Evolutionary conservation across 1,140 invertebrate species (phyloP), one percentile per base, ranked within the genome.

Genomic region (Homarus americanus): DNA sequence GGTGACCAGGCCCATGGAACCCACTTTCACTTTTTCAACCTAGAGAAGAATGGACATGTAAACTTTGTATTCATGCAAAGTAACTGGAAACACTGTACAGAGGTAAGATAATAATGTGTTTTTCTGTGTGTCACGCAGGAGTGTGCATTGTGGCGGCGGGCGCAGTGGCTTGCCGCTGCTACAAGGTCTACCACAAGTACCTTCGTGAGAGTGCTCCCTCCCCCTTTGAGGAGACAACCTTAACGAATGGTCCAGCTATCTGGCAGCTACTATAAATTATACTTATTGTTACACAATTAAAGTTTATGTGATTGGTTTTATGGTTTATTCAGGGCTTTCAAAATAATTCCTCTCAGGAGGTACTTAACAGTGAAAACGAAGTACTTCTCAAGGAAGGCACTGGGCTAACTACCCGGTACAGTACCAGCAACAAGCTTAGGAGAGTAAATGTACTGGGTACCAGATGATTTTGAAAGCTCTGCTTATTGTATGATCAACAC

Each of bases 221-320:
- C 0, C 34, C 79, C 12, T 58, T 58, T 53, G 79, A 82, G 15
- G 79, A 82, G 28, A 82, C 49, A 32, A 44, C 79, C 17, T 38
- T 82, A 38, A 63, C 63, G 5, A 82, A 82, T 15, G 20, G 79
- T 17, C 79, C 79, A 9, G 79, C 49, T 28, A 32, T 82, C 17
- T 82, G 79, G 79, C 79, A 82, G 41, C 79, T 82, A 4, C 38
- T 82, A 82, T 82, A 53, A 82, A 69, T 24, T 32, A 69, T 34
- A 69, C 15, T 5, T 69, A 32, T 0, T 20, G 24, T 24, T 63
- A 20, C 20, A 63, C 20, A 63, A 4, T 2, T 0, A 63, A 10
- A 63, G 4, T 24, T 7, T 7, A 63, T 24, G 24, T 20, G 24
- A 20, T 4, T 20, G 58, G 12, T 20, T 63, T 20, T 5, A 20